These are phyloP conservation scores for Charanyca ferruginea DNA, from an alignment of 2,888 invertebrate species.

Conservation along the genomic window DNA sequence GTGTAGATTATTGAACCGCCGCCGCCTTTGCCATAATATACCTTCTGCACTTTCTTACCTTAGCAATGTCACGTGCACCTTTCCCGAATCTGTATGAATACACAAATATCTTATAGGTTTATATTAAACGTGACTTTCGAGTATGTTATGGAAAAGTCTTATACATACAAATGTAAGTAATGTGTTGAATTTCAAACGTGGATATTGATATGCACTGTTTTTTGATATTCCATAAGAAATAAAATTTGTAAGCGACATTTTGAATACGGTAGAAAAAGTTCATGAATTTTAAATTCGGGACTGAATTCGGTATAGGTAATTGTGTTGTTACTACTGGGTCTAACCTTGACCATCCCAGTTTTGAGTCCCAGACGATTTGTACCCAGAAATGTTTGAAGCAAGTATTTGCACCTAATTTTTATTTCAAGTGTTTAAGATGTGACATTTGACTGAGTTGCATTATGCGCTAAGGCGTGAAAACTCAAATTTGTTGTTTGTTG, in stretches of 20 bases:
- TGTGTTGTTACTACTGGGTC: neutral
- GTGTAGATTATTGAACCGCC: no score
- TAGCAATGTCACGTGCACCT: constrained; percentile 31
- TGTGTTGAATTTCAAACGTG: constrained; percentile 22
- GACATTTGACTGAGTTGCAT: no score
- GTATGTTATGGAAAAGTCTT: neutral
- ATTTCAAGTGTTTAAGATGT: no score
- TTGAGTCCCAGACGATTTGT: neutral
- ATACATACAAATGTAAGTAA: neutral
- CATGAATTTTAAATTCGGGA: constrained; percentile 25
- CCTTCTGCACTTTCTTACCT: constrained; percentile 28
- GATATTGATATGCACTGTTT: constrained; percentile 25
- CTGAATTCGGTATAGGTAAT: constrained; percentile 8
- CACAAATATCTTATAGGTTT: constrained; percentile 26
- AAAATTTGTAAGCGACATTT: constrained; percentile 1
- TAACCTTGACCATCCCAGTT: constrained; percentile 26
- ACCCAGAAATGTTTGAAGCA: neutral
- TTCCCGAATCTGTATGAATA: constrained; percentile 35
- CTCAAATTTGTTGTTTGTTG: no score
- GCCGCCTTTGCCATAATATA: neutral
- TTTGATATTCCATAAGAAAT: neutral
- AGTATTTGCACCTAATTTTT: no score
- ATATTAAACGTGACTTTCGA: constrained; percentile 52
- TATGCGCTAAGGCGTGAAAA: no score
- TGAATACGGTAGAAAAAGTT: constrained; percentile 32